Conservation (phyloP, 35 echinoderm and acorn worm species). For the Heliocidaris erythrogramma region DNA sequence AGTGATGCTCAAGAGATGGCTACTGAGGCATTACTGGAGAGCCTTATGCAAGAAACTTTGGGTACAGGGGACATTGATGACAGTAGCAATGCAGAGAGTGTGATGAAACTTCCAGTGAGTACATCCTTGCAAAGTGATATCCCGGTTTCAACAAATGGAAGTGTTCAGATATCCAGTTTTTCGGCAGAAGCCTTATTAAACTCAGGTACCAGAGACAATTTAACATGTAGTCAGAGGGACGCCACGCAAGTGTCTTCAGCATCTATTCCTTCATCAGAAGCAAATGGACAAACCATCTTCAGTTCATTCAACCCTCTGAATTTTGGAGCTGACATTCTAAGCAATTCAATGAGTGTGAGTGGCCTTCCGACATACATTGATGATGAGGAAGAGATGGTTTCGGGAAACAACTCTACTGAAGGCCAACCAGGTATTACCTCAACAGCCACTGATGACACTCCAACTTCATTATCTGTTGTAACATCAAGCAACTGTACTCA, state of each 20-base stretch:
- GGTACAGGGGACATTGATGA: neutral
- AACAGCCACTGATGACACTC: conserved; percentile 2
- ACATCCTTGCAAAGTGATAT: neutral
- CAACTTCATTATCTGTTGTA: conserved; percentile 40
- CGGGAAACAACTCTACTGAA: neutral
- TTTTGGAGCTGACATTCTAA: conserved; percentile 72
- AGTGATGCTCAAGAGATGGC: conserved; percentile 18
- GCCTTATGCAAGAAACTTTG: neutral
- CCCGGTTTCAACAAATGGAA: conserved; percentile 15
- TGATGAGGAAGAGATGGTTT: conserved; percentile 56
- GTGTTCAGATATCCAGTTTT: neutral
- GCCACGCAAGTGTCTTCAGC: neutral
- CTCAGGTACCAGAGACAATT: neutral
- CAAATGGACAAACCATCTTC: conserved; percentile 50
- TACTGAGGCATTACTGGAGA: conserved; percentile 33
- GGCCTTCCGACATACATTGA: conserved; percentile 79
- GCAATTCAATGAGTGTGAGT: conserved; percentile 82
- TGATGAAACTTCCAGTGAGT: neutral
- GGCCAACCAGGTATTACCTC: conserved; percentile 21
- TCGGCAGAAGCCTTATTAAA: conserved; percentile 24
- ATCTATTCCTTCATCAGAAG: neutral
- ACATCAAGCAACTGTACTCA: conserved; percentile 7
- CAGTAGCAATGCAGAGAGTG: neutral
- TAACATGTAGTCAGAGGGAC: neutral
- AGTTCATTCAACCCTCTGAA: conserved; percentile 36